phyloP scores from a whole-genome alignment of 2,113 vertebrate species.

The Calidris pygmaea region DNA sequence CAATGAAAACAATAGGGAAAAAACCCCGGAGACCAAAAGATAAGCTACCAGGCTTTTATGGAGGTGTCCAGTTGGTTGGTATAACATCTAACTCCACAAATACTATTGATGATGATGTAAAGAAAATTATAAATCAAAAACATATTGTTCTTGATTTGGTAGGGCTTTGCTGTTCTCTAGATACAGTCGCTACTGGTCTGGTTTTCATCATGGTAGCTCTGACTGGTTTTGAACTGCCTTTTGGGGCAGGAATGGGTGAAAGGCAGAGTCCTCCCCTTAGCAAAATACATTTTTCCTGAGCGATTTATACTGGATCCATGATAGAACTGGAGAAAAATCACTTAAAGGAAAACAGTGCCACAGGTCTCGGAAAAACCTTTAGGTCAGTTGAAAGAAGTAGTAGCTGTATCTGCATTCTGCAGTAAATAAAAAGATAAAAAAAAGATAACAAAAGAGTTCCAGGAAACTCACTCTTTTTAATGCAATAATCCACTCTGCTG shows the following conservation, averaged over 20 bases:
- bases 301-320: not conserved
- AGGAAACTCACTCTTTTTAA: not conserved
- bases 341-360: not conserved
- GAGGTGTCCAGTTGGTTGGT: not conserved
- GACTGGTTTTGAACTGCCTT: not conserved
- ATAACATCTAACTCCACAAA: not conserved
- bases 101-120: not conserved
- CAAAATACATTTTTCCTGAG: not conserved
- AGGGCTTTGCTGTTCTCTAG: not conserved
- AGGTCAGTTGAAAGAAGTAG: not conserved
- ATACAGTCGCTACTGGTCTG: not conserved
- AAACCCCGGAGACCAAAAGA: not conserved
- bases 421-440: too few relatives aligned
- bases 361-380: not conserved
- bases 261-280: not conserved
- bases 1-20: not conserved
- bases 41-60: not conserved
- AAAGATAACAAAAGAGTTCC: not conserved
- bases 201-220: not conserved
- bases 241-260: not conserved
- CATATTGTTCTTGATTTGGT: not conserved
- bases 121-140: not conserved
- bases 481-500: not conserved
- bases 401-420: not conserved
- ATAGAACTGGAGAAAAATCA: not conserved